Evolutionary conservation across 2,113 vertebrate genomes (phyloP), one percentile per base, ranked within the genome.

Genomic region (Taurulus bubalis): DNA sequence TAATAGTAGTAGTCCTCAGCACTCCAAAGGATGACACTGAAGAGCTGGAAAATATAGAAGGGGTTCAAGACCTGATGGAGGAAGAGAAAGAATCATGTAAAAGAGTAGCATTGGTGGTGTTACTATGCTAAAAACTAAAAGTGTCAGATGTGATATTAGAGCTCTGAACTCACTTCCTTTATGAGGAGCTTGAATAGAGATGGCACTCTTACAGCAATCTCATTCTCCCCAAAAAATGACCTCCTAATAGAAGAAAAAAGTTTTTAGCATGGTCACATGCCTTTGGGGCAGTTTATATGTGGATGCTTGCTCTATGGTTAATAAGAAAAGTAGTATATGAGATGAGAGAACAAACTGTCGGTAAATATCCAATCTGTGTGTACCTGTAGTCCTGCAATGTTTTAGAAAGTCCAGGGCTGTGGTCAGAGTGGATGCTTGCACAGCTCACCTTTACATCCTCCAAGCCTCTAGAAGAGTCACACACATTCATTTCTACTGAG

Each of bases 41-140:
- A 99, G 79, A 99, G 95, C 93, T 99, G 98, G 95, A 99, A 99
- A 94, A 99, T 95, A 96, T 99, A 99, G 94, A 99, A 99, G 75
- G 98, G 98, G 86, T 99, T 99, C 91, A 99, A 95, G 85, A 99
- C 98, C 98, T 99, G 79, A 58, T 4, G 56, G 20, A 40, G 72
- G 28, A 66, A 40, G 55, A 58, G 28, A 55, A 15, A 85, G 4
- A 64, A 10, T 60, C n/a, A 34, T 10, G 1, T 4, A 1, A 18
- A 58, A 32, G 9, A 32, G 8, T 1, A 32, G 26, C 3, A 45
- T 3, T 45, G 6, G 8, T 16, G 16, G 15, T 6, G 3, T 24
- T 9, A 26, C 16, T 8, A 2, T 26, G 12, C 30, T 32, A 5
- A 63, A 20, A 20, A 49, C 18, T 2, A 49, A 49, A 49, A 22